These are phyloP conservation scores for Silurus asotus DNA, from an alignment of 2,113 vertebrate species.

Conservation along the genomic window DNA sequence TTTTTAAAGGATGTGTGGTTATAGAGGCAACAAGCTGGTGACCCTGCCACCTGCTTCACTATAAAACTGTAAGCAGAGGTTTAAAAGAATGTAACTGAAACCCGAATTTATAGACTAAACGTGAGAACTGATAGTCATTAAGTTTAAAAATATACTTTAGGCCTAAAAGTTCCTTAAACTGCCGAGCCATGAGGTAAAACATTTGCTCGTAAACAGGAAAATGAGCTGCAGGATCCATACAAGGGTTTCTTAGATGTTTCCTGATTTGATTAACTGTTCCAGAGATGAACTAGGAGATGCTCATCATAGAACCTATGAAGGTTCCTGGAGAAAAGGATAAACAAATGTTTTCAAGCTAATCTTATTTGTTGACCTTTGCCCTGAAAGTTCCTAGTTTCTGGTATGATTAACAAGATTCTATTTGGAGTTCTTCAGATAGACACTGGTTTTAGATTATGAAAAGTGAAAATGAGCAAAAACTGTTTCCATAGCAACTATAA, in stretches of 20 bases:
- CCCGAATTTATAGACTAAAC: slow-evolving; percentile 12
- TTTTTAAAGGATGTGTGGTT: slow-evolving; percentile 3
- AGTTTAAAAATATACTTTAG: slow-evolving; percentile 7
- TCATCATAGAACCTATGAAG: not conserved
- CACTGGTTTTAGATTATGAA: not conserved
- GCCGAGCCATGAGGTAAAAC: not conserved
- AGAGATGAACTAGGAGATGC: not conserved
- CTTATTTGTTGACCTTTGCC: not conserved
- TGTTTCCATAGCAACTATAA: not conserved
- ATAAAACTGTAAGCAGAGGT: slow-evolving; percentile 1
- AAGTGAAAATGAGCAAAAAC: not conserved
- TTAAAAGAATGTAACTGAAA: not conserved
- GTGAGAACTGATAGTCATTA: slow-evolving; percentile 7
- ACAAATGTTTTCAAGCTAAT: not conserved
- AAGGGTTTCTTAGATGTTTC: not conserved
- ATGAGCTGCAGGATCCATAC: not conserved
- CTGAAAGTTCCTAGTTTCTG: not conserved
- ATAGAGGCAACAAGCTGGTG: slow-evolving; percentile 1
- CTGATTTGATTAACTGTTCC: not conserved
- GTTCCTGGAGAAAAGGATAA: not conserved
- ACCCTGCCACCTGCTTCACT: slow-evolving; percentile 10
- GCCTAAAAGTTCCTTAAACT: not conserved
- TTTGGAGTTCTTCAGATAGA: not conserved
- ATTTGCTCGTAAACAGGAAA: not conserved
- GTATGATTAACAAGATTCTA: not conserved